Evolutionary conservation across 2,888 invertebrate species (phyloP), one percentile per base, ranked within the genome.

Genomic region (Tigriopus californicus): DNA sequence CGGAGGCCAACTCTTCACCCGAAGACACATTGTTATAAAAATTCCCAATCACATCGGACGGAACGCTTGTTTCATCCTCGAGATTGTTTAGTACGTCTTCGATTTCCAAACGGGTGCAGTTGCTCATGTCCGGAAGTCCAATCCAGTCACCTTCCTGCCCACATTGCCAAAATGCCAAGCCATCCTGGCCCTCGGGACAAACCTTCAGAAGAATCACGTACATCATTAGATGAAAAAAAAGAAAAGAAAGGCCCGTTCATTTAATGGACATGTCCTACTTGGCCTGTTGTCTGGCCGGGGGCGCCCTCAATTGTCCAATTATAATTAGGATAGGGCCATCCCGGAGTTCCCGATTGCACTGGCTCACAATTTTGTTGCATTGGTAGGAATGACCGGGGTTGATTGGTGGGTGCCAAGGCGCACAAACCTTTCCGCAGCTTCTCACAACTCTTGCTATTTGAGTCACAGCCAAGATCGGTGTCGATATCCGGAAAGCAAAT

Each of bases 111-210:
- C 22, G n/a, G 10, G 6, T 4, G 22, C 54, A 54, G 2, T 54
- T 18, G 41, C 40, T 40, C n/a, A 54, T 15, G 22, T 54, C 40
- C 12, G 54, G 54, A 25, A 18, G 41, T 3, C 24, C 22, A 22
- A 46, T 54, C 60, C 60, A 60, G 5, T 13, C 13, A 2, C 60
- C 60, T 20, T 54, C 25, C 15, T 20, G 3, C 3, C 54, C 60
- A 47, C 60, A 60, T n/a, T 15, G 15, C 40, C 48, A 60, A 47
- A 15, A 44, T 20, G 54, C 60, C n/a, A n/a, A 10, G n/a, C 60
- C 60, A 1, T 20, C 11, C 18, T 46, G 54, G 47, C 54, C 54
- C 18, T 12, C 24, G 18, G 53, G 53, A 22, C 60, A 60, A 12
- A 41, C n/a, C 54, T 18, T n/a, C 5, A 49, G 20, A 13, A 3